phyloP scores from a whole-genome alignment of 2,797 vertebrate species.

The Molossus molossus region DNA sequence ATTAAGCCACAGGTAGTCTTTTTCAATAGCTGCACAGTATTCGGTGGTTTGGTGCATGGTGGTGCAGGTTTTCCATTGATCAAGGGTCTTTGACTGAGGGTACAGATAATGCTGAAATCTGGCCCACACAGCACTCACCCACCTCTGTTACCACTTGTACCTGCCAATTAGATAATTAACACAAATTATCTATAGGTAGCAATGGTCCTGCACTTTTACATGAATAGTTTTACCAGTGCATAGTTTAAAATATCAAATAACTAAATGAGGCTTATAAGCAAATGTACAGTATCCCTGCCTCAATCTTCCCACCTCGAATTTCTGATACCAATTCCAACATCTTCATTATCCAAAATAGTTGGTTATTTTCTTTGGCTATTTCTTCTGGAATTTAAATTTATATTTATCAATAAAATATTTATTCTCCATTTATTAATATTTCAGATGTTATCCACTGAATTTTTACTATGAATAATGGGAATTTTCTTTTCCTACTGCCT shows the following conservation, averaged over 20 bases:
- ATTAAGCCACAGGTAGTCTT: neutral
- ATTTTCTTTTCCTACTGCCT: neutral
- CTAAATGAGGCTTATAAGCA: neutral
- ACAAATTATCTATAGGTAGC: neutral
- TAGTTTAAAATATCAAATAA: neutral
- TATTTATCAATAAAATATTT: neutral
- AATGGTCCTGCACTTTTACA: neutral
- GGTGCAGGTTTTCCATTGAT: neutral
- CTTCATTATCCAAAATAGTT: neutral
- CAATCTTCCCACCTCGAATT: neutral
- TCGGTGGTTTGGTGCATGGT: neutral
- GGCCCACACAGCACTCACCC: neutral
- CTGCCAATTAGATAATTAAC: neutral
- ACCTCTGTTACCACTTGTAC: neutral
- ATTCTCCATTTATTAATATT: neutral
- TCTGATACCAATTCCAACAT: neutral
- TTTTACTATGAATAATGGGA: neutral
- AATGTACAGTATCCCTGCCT: neutral
- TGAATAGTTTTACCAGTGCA: neutral
- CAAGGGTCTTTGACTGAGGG: neutral
- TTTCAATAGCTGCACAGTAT: neutral
- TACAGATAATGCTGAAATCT: neutral
- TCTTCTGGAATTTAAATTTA: neutral
- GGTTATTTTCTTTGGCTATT: neutral
- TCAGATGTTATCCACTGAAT: neutral